These are phyloP conservation scores for Phalacrocorax aristotelis DNA, from an alignment of 2,113 vertebrate species.

Conservation along the genomic window DNA sequence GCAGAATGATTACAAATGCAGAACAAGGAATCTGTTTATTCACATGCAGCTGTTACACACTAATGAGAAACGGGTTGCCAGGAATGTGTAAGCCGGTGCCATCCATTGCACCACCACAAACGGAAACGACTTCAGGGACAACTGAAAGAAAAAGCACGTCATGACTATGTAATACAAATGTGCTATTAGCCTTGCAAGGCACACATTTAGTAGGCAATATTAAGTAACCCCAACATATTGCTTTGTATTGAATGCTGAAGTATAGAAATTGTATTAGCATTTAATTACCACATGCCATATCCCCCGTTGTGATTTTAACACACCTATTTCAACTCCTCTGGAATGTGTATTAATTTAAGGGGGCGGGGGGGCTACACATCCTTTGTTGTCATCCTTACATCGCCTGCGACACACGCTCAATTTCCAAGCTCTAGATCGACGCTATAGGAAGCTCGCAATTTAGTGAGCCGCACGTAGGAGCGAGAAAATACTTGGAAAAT, in stretches of 20 bases:
- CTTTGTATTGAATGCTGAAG: background rate
- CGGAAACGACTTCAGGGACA: background rate
- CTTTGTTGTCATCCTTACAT: background rate
- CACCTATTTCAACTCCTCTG: background rate
- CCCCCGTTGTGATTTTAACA: background rate
- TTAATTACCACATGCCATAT: background rate
- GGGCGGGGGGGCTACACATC: background rate
- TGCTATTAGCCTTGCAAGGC: background rate
- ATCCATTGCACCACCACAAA: background rate
- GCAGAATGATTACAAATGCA: background rate
- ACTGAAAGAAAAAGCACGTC: background rate
- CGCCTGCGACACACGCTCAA: background rate
- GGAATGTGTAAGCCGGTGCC: background rate
- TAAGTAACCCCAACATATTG: background rate
- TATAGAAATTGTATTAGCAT: background rate
- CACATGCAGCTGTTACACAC: background rate
- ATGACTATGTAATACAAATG: background rate
- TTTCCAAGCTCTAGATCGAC: background rate
- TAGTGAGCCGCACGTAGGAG: background rate
- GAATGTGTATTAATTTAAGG: background rate
- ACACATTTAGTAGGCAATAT: background rate
- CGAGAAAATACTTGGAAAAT: background rate
- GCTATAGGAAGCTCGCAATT: background rate
- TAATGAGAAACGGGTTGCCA: background rate
- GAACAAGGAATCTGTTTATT: background rate